These are phyloP conservation scores for Actinemys pallida DNA, from an alignment of 2,113 vertebrate species.

Conservation along the genomic window DNA sequence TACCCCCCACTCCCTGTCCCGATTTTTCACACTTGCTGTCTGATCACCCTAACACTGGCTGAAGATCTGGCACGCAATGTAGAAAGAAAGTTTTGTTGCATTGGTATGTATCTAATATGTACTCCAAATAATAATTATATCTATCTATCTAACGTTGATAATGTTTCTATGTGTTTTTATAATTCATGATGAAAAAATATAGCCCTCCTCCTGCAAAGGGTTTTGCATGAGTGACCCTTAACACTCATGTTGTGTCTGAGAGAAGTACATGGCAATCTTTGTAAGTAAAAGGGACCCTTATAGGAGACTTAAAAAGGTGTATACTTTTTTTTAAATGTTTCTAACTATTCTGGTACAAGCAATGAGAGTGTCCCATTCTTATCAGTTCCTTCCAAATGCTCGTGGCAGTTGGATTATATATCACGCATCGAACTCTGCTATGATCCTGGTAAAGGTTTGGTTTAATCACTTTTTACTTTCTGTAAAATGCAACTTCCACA, in stretches of 20 bases:
- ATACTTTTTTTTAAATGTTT: neutral
- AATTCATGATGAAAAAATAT: neutral
- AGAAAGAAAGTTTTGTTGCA: neutral
- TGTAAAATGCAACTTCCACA: slow-evolving; percentile 21
- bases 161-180: neutral
- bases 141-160: neutral
- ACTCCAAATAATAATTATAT: neutral
- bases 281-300: neutral
- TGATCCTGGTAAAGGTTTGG: slow-evolving; percentile 28
- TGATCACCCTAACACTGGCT: neutral
- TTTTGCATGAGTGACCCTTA: neutral
- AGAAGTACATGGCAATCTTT: neutral
- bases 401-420: neutral
- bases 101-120: neutral
- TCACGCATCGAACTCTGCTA: neutral
- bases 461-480: slow-evolving; percentile 53
- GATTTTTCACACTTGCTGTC: too few species aligned
- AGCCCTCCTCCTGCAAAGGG: neutral
- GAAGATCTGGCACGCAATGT: neutral
- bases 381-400: neutral
- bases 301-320: neutral
- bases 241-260: neutral
- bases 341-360: neutral
- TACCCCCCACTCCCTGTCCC: too few species aligned
- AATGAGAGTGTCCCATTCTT: neutral